Base-by-base conservation (phyloP, 1,140 invertebrate species). In the Stenopsyche tienmushanensis region DNA sequence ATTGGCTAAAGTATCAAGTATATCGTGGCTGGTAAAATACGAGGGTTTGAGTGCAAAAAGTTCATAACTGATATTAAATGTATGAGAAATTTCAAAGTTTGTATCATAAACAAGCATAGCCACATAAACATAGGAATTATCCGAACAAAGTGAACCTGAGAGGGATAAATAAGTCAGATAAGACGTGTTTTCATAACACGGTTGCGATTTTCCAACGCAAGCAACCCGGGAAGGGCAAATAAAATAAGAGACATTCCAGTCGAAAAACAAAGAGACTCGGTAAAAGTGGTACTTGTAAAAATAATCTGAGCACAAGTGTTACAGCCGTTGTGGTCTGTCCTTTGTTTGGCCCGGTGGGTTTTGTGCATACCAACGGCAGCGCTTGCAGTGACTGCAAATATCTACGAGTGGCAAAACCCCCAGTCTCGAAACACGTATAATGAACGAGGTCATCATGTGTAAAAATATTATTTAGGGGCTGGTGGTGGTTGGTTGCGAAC, bases 211-310 rank as follows among this genome's bases (percentile, higher is more conserved):
- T 44, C 41, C 41, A 44, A 44, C 41, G 41, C 41, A 44, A 3
- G 18, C n/a, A 44, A 44, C 13, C n/a, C n/a, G n/a, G n/a, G n/a
- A n/a, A n/a, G n/a, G 18, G 18, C 2, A 42, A 42, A 42, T 15
- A 42, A 42, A 39, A 42, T 15, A 42, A 42, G 41, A 42, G 41
- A n/a, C n/a, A n/a, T n/a, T n/a, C n/a, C 29, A 7, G 29, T 34
- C 21, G 47, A 18, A 5, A 53, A 53, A 53, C 50, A 53, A 25
- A 53, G 50, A 24, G 23, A 18, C 9, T 25, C 13, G 18, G 23
- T 25, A 24, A 53, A 53, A 53, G 50, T 53, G 50, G 50, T 53
- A n/a, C 50, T 53, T 53, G 50, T 53, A 53, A 53, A 53, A 53
- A 53, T 53, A 53, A 53, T 53, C 24, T 53, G 50, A 23, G 25